Base-by-base conservation (phyloP, 2,797 vertebrate genomes). In the Oryzias sinensis region DNA sequence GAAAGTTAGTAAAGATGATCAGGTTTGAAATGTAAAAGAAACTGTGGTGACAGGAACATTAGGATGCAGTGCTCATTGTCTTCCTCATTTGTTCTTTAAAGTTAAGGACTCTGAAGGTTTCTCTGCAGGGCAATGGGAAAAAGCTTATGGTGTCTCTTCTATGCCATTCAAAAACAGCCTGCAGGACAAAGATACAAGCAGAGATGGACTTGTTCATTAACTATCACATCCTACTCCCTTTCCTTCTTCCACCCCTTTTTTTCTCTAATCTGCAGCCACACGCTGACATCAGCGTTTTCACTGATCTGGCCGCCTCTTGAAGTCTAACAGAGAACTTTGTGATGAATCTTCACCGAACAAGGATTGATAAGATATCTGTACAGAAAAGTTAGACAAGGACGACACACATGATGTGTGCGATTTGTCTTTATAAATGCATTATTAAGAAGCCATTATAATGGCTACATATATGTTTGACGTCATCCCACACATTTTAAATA, bases 191-290 rank as follows among this genome's bases (percentile, higher is more conserved):
- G 37, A 37, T 4, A 9, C 9, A 46, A 17, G 43, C 15, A 0
- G 20, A 56, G 48, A 43, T 25, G 33, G 50, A 62, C 57, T 51
- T 62, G 57, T 54, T 81, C 70, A 69, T 79, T 80, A 74, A 75
- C 71, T 55, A 59, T 47, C 41, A 56, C 49, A 49, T 65, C 43
- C 40, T 27, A 49, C 45, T 70, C 47, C 27, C 14, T 40, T 37
- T 48, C 52, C 49, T 43, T 41, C 53, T 68, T 54, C 64, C 54
- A 37, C 27, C 43, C 42, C 67, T 72, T 45, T 53, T 64, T 65
- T 72, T 64, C 46, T 74, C 49, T 58, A 53, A 63, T 79, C 56
- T 60, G 50, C 53, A 53, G 40, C 70, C 60, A 65, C 62, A 67
- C 24, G 56, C 50, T 56, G 60, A 70, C 59, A 66, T 70, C 60